Conservation (phyloP, 2,113 vertebrate genomes). For the Anoplopoma fimbria region DNA sequence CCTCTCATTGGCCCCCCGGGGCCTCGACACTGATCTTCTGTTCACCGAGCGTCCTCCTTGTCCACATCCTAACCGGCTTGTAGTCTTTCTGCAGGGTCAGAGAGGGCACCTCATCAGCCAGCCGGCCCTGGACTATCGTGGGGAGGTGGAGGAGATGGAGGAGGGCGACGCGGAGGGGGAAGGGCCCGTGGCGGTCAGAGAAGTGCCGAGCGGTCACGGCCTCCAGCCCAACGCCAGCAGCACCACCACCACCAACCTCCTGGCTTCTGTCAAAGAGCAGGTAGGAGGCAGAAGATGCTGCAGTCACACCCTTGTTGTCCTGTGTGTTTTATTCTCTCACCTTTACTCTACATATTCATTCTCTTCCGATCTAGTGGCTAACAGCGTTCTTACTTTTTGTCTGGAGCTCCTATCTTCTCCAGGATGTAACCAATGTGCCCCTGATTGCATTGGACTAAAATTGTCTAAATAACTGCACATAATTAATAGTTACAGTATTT, state of each 20-base stretch:
- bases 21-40: conserved; percentile 11
- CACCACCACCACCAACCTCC: conserved; percentile 73
- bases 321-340: background rate
- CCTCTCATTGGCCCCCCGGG: background rate
- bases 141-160: conserved; percentile 67
- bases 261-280: conserved; percentile 83
- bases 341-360: background rate
- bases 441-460: background rate
- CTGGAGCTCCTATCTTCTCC: background rate
- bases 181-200: conserved; percentile 65
- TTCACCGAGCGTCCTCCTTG: conserved; percentile 7
- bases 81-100: conserved; percentile 62
- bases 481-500: background rate
- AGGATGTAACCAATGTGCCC: background rate
- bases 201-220: conserved; percentile 53
- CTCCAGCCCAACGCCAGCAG: conserved; percentile 11
- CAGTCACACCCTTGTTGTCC: conserved; percentile 31
- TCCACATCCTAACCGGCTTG: conserved; percentile 57
- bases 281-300: conserved; percentile 56
- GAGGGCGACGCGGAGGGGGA: conserved; percentile 69
- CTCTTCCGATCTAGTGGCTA: background rate
- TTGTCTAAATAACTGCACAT: too few species aligned
- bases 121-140: conserved; percentile 41
- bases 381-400: background rate
- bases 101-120: conserved; percentile 60